Evolutionary conservation across 1,140 invertebrate genomes (phyloP).

Genomic region (Dendrolimus kikuchii): DNA sequence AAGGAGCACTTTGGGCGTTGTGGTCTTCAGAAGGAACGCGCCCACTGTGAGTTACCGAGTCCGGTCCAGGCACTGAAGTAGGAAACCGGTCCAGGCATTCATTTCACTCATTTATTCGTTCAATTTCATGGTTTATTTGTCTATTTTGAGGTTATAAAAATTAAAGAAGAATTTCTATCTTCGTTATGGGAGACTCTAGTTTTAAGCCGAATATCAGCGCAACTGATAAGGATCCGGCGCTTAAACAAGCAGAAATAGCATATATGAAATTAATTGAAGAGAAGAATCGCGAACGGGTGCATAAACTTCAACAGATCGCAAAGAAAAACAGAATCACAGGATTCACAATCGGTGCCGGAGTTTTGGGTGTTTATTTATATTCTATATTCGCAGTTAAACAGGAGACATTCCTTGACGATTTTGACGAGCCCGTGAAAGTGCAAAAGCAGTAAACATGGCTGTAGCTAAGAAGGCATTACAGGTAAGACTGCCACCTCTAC

Average conservation of each 20-base stretch:
- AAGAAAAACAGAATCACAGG: constrained; percentile 79
- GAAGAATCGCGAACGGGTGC: constrained; percentile 80
- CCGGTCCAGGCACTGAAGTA: too few species aligned
- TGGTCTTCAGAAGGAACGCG: too few species aligned
- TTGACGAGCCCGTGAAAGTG: constrained; percentile 82
- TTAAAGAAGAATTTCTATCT: constrained; percentile 26
- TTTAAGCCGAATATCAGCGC: constrained; percentile 48
- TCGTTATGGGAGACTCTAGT: constrained; percentile 57
- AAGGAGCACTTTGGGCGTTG: too few species aligned
- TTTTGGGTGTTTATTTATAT: constrained; percentile 85
- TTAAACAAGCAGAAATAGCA: constrained; percentile 78
- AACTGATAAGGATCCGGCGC: constrained; percentile 59
- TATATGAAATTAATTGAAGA: constrained; percentile 86
- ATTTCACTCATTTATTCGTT: constrained; percentile 9
- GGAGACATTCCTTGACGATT: constrained; percentile 91
- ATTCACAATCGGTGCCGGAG: constrained; percentile 73
- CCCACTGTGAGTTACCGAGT: too few species aligned
- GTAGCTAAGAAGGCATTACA: constrained; percentile 35
- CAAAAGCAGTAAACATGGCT: constrained; percentile 63
- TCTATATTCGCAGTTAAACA: constrained; percentile 88
- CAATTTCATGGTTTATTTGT: background rate
- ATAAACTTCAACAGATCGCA: constrained; percentile 74
- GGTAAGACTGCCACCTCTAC: constrained; percentile 86
- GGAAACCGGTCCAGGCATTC: too few species aligned
- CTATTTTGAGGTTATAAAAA: background rate